Conservation (phyloP, 2,888 invertebrate genomes). For the Melolontha melolontha region DNA sequence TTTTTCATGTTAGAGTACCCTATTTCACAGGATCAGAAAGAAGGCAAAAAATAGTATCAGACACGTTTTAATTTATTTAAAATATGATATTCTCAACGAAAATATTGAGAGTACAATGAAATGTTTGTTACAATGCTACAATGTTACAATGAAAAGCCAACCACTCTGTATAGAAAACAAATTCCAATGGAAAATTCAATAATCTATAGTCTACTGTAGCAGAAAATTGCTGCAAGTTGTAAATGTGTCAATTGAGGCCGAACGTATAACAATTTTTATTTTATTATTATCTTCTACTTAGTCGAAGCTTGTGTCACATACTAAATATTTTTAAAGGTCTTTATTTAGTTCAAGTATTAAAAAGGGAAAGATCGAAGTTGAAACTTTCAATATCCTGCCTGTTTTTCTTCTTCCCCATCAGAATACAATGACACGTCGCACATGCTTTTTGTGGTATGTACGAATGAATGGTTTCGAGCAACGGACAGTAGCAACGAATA, state of each 20-base stretch:
- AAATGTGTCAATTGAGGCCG: not conserved
- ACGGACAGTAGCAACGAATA: slow-evolving; percentile 36
- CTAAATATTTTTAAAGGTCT: slow-evolving; percentile 6
- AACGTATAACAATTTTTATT: not conserved
- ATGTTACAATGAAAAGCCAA: too few relatives aligned
- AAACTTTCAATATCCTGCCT: slow-evolving; percentile 26
- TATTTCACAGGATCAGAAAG: too few relatives aligned
- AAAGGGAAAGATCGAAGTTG: slow-evolving; percentile 7
- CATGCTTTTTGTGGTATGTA: slow-evolving; percentile 17
- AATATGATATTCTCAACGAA: too few relatives aligned
- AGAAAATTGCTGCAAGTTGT: not conserved
- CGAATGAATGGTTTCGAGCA: slow-evolving; percentile 22
- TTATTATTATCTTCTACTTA: not conserved
- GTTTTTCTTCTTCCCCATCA: not conserved
- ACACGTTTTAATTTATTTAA: too few relatives aligned
- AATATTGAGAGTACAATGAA: too few relatives aligned
- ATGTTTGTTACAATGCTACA: too few relatives aligned
- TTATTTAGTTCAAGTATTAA: slow-evolving; percentile 1
- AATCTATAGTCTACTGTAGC: not conserved
- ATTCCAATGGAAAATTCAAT: too few relatives aligned
- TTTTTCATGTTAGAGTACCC: too few relatives aligned
- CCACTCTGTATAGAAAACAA: too few relatives aligned
- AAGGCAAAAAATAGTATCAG: too few relatives aligned
- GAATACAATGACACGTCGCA: slow-evolving; percentile 16
- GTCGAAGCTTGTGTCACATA: not conserved